These are phyloP conservation scores for Melopsittacus undulatus DNA, from an alignment of 2,797 vertebrate species.

Conservation along the genomic window DNA sequence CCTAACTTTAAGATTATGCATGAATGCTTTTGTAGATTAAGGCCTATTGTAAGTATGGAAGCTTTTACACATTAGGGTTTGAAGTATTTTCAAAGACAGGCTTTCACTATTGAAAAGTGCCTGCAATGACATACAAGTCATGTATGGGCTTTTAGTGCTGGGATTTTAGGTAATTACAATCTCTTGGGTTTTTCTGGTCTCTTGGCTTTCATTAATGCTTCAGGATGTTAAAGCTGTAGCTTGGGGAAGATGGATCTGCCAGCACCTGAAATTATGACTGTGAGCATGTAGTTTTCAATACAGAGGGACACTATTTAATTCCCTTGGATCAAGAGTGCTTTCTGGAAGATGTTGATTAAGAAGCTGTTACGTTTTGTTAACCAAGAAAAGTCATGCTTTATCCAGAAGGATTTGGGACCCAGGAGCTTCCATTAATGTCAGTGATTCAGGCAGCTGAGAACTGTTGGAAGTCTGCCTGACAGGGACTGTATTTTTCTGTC, in stretches of 20 bases:
- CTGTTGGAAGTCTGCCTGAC: neutral
- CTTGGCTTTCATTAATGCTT: neutral
- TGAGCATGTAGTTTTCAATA: neutral
- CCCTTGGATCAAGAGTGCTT: neutral
- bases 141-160: neutral
- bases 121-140: neutral
- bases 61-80: neutral
- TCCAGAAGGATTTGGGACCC: neutral
- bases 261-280: neutral
- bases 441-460: neutral
- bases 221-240: neutral
- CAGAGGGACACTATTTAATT: neutral
- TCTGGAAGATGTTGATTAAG: neutral
- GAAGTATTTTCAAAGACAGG: neutral
- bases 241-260: neutral
- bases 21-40: neutral
- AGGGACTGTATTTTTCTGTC: neutral
- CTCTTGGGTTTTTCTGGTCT: neutral
- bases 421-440: neutral
- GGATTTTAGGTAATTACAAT: neutral
- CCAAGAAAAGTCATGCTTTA: neutral
- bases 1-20: neutral
- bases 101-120: neutral
- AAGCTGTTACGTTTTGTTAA: neutral
- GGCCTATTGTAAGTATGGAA: neutral